These are phyloP conservation scores for Drosophila sucinea DNA, from an alignment of 1,140 invertebrate genomes.

Conservation along the genomic window DNA sequence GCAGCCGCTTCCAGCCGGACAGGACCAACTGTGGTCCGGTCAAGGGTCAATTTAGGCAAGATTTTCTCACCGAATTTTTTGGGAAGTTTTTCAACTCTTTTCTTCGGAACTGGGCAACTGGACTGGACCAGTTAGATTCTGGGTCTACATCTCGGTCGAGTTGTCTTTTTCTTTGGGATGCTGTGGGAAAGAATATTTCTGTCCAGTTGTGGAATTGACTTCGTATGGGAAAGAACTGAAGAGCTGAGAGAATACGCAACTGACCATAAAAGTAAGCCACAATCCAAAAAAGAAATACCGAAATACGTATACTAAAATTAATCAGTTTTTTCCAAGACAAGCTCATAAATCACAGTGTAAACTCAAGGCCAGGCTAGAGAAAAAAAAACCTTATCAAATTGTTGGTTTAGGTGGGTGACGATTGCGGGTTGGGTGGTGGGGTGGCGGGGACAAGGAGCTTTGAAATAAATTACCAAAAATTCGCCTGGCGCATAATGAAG, in stretches of 20 bases:
- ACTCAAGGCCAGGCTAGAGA: slow-evolving; percentile 3
- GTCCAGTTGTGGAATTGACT: slow-evolving; percentile 61
- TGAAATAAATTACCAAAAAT: slow-evolving; percentile 59
- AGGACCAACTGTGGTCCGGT: slow-evolving; percentile 34
- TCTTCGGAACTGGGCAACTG: slow-evolving; percentile 45
- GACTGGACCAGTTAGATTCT: slow-evolving; percentile 41
- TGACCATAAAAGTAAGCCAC: slow-evolving; percentile 19
- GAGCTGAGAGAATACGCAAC: neutral
- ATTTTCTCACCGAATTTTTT: slow-evolving; percentile 75
- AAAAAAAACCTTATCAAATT: slow-evolving; percentile 43
- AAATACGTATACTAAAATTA: slow-evolving; percentile 41
- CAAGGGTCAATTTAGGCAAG: slow-evolving; percentile 66
- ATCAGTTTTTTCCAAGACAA: slow-evolving; percentile 43
- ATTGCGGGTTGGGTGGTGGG: slow-evolving; percentile 2
- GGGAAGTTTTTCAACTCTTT: slow-evolving; percentile 74
- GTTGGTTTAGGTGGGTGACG: slow-evolving; percentile 21
- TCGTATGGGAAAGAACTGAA: slow-evolving; percentile 54
- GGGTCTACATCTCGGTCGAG: slow-evolving; percentile 11
- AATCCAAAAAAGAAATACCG: slow-evolving; percentile 9
- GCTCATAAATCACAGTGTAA: slow-evolving; percentile 38
- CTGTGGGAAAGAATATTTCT: slow-evolving; percentile 65
- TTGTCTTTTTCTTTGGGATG: slow-evolving; percentile 16
- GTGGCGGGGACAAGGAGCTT: neutral
- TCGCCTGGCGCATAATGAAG: slow-evolving; percentile 54
- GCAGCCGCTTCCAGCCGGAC: slow-evolving; percentile 11